Base-by-base conservation (phyloP, 2,888 invertebrate species). In the Synergus umbraculus region DNA sequence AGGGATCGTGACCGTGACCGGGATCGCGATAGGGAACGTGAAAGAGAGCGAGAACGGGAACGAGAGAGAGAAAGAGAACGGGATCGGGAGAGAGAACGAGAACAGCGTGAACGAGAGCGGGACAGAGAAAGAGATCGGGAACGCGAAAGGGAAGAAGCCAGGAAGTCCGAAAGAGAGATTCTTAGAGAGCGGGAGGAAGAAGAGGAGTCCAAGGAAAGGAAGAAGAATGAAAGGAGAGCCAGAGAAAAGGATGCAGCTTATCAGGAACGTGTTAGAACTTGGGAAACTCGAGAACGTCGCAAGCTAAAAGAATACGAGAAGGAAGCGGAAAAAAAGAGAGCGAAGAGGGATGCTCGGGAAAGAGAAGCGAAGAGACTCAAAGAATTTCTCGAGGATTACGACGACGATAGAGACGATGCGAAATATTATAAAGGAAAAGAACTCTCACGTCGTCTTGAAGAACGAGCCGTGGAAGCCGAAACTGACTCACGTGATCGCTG, bases 331-430 rank as follows among this genome's bases (percentile, higher is more conserved):
- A 96, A 96, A 87, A 97, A 98, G 91, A 93, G 96, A 69, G 94
- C 96, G 85, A 96, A 96, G 88, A 96, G 97, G 89, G 96, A 97
- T 89, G 98, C 98, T 91, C 94, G 97, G 81, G 96, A 97, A 92
- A 95, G 96, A 81, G 99, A 99, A 93, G 98, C 98, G 0, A 97
- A 97, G 93, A 94, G 97, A 65, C 94, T 99, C 78, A 98, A 98
- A 92, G 98, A 99, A 93, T 99, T 99, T 93, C 94, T 99, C 4
- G 99, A 99, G 93, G 99, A 99, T 92, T 99, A 99, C 91, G 99
- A 99, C 90, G 99, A 99, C 92, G 98, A 99, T 92, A 94, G 98
- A 77, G 98, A 99, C 92, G 99, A 99, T 92, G 95, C 96, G 76
- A 99, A 99, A 93, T 99, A 97, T 93, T 99, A 99, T 94, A 98